A percentile compares a stretch with the other conserved stretches of the same genome.
These are phyloP conservation scores for Aphelenchoides bicaudatus DNA, from an alignment of 2,888 invertebrate genomes.

Conservation along the genomic window DNA sequence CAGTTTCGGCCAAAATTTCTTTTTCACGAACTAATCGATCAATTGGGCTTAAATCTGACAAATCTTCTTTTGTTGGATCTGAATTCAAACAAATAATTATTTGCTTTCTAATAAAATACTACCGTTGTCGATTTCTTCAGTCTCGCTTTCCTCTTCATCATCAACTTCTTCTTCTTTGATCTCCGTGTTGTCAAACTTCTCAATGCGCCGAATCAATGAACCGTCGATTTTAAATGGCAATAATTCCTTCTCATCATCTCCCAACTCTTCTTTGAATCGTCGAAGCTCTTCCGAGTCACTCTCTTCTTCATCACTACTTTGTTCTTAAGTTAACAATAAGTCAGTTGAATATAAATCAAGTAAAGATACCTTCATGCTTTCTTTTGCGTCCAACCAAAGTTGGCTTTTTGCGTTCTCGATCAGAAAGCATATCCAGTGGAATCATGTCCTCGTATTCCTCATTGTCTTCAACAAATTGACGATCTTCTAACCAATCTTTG, in stretches of 20 bases:
- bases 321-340: not conserved
- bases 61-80: constrained; percentile 31
- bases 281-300: constrained; percentile 29
- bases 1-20: constrained; percentile 21
- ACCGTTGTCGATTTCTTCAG: not conserved
- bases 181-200: constrained; percentile 33
- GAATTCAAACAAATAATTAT: constrained; percentile 6
- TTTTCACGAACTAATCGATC: constrained; percentile 36
- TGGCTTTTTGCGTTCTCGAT: constrained; percentile 49
- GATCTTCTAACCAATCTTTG: constrained; percentile 39
- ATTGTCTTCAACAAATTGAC: constrained; percentile 27
- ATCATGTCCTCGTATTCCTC: constrained; percentile 43
- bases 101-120: not conserved
- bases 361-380: constrained; percentile 16
- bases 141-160: constrained; percentile 17
- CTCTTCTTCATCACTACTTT: constrained; percentile 18
- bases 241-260: constrained; percentile 37
- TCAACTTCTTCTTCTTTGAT: constrained; percentile 23
- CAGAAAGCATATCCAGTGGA: constrained; percentile 53
- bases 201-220: constrained; percentile 32
- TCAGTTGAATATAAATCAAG: constrained; percentile 18
- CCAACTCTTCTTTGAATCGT: constrained; percentile 25
- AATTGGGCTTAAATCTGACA: constrained; percentile 42
- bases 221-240: constrained; percentile 54
- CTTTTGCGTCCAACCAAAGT: constrained; percentile 37